Evolutionary conservation across 2,797 vertebrate species (phyloP), one percentile per base, ranked within the genome.

Genomic region (Sebastolobus altivelis): DNA sequence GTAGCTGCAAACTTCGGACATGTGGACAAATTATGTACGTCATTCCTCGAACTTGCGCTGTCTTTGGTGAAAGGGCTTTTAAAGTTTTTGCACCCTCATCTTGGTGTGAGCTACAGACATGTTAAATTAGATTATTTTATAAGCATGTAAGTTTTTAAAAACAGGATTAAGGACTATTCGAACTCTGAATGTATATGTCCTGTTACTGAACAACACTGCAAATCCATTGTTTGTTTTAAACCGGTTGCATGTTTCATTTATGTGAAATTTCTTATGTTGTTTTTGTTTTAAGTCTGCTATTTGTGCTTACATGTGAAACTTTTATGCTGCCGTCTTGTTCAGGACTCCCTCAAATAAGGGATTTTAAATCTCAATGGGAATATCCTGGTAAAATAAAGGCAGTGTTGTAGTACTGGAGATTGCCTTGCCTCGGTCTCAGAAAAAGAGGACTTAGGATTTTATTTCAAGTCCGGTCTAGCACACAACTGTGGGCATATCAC

Each of bases 401-500:
- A 49, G 43, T 49, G 46, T 49, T 49, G 46, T 49, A 49, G 46
- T 49, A 18, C 46, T 49, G 46, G 46, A 49, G 46, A 49, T 49
- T 7, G 46, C 46, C 46, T 49, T 49, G 18, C 18, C 46, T 49
- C 16, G 18, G 16, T 49, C 46, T 49, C 46, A 3, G 7, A 49
- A 16, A 46, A 46, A 46, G 43, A 18, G 6, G 43, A 46, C 43
- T 46, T 14, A 18, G 46, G 46, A 20, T 49, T 49, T 49, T 49
- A 49, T 46, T 46, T 46, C 40, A 46, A 46, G 40, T 16, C 40
- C 6, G 40, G 40, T 46, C 40, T 18, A 46, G 43, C 18, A 16
- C 46, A 20, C 46, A 49, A 49, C 46, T 49, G 1, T 0, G 16
- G 0, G 18, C 46, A 18, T 18, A 8, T 49, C 46, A 18, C 46